Conservation (phyloP, 1,140 invertebrate genomes). For the Venturia canescens region DNA sequence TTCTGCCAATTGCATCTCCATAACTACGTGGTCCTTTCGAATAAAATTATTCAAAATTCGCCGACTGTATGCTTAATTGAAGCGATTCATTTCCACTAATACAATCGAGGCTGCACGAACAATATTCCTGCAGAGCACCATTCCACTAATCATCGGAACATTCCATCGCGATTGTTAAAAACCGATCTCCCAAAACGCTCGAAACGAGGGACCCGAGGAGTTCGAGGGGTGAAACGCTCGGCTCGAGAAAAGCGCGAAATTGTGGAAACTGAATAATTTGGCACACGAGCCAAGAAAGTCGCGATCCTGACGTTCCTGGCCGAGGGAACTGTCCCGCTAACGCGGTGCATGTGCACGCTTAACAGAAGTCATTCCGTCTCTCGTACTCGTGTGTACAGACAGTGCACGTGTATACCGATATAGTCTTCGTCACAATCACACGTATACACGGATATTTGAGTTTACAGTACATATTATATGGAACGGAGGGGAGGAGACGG, state of each 20-base stretch:
- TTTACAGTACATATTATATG: too few species aligned
- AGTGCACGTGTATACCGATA: too few species aligned
- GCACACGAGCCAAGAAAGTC: slow-evolving; percentile 51
- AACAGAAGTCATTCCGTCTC: slow-evolving; percentile 31
- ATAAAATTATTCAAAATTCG: too few species aligned
- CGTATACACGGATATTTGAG: too few species aligned
- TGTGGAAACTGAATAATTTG: slow-evolving; percentile 56
- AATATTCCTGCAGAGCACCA: not conserved
- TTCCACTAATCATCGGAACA: slow-evolving; percentile 21
- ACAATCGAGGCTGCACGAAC: not conserved
- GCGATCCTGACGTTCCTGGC: slow-evolving; percentile 29
- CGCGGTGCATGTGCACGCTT: not conserved
- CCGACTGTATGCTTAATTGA: too few species aligned
- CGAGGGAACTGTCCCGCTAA: not conserved
- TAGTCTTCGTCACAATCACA: too few species aligned
- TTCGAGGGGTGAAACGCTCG: not conserved
- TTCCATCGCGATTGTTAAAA: slow-evolving; percentile 36
- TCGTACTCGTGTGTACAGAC: too few species aligned
- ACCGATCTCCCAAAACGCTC: not conserved
- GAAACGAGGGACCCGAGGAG: not conserved
- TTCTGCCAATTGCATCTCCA: too few species aligned
- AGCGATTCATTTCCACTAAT: too few species aligned
- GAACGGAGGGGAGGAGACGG: not conserved
- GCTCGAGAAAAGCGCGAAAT: slow-evolving; percentile 28
- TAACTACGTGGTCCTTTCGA: too few species aligned